Evolutionary conservation across 1,140 invertebrate genomes (phyloP).

Genomic region (Neoseiulus cucumeris): DNA sequence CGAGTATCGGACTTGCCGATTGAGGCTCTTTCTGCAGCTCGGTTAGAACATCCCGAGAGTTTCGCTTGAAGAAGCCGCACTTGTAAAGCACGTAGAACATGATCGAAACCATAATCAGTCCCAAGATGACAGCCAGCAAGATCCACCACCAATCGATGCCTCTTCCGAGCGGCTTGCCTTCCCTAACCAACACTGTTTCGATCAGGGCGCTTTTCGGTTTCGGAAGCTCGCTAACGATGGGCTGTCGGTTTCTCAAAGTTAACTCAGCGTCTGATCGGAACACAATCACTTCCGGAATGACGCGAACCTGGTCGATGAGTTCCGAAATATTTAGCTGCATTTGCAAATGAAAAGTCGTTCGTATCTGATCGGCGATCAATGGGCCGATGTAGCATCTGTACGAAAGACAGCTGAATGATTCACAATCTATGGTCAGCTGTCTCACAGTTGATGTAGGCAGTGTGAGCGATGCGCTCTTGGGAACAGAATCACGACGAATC

Average conservation of each 20-base stretch:
- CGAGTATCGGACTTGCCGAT: background rate
- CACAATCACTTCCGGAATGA: background rate
- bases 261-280: background rate
- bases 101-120: background rate
- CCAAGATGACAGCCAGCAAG: background rate
- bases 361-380: background rate
- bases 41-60: background rate
- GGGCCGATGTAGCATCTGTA: background rate
- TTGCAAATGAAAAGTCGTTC: background rate
- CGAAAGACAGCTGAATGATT: background rate
- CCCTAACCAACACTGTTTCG: background rate
- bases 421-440: background rate
- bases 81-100: background rate
- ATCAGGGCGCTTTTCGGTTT: background rate
- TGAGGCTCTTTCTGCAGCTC: constrained; percentile 5
- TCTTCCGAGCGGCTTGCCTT: background rate
- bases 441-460: background rate
- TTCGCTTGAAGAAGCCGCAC: constrained; percentile 4
- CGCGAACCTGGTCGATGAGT: background rate
- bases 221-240: background rate
- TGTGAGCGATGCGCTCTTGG: background rate
- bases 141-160: constrained; percentile 5
- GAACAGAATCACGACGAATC: background rate
- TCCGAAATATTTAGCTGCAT: background rate
- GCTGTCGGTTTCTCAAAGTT: background rate